Percentiles rank a stretch among this genome's conserved stretches.
phyloP scores from a whole-genome alignment of 2,113 vertebrate species.

The Centrocercus urophasianus region DNA sequence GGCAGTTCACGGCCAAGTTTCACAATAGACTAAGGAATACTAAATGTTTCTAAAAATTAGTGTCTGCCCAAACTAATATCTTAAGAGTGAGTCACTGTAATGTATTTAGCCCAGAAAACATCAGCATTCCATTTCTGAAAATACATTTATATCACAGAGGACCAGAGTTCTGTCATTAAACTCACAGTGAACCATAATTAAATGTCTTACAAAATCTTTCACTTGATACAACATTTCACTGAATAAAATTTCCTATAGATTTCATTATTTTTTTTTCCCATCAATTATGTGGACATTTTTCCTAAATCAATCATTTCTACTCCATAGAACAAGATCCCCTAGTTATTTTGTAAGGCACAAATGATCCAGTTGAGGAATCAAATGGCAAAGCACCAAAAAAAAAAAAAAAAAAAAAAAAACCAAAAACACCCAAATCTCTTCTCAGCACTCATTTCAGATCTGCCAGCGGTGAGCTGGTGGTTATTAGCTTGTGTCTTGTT shows the following conservation, averaged over 20 bases:
- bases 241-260: background rate
- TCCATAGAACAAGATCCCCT: background rate
- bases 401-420: background rate
- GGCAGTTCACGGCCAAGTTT: background rate
- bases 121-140: background rate
- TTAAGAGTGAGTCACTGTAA: conserved; percentile 10
- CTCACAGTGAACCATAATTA: background rate
- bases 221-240: background rate
- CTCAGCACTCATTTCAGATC: background rate
- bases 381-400: background rate
- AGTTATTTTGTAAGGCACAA: background rate
- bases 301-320: background rate
- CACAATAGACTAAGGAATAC: background rate
- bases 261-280: background rate
- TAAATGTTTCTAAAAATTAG: conserved; percentile 13
- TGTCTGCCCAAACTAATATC: background rate
- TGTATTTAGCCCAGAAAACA: conserved; percentile 11
- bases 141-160: background rate
- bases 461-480: background rate
- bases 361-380: background rate
- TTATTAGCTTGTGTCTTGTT: background rate
- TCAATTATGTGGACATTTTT: background rate
- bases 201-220: background rate
- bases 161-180: background rate
- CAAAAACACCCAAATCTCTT: background rate